phyloP scores from a whole-genome alignment of 2,113 vertebrate species.

The Apus apus region DNA sequence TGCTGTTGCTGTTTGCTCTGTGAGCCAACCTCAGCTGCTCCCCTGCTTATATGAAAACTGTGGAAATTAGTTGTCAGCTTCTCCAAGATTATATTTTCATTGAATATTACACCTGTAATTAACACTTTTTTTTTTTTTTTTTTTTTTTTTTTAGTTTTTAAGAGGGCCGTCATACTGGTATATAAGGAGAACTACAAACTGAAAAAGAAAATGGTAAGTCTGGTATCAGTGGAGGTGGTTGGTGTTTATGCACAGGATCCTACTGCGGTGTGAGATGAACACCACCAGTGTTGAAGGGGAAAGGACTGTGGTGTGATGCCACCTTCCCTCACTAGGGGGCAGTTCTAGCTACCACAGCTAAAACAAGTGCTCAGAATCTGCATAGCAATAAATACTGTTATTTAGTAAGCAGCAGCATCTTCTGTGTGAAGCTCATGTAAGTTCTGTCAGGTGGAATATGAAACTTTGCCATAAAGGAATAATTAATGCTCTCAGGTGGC shows the following conservation, averaged over 20 bases:
- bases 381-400: background rate
- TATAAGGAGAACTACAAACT: conserved; percentile 94
- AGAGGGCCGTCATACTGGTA: conserved; percentile 94
- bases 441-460: background rate
- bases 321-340: background rate
- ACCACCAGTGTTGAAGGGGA: fast-evolving
- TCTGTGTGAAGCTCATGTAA: background rate
- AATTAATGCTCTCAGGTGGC: background rate
- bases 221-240: background rate
- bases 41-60: background rate
- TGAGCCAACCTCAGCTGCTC: background rate
- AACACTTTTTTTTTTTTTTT: conserved; percentile 19
- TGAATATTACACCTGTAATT: background rate
- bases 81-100: background rate
- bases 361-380: background rate
- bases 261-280: background rate
- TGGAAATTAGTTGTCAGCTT: background rate
- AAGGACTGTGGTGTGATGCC: background rate
- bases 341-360: background rate
- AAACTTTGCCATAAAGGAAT: background rate
- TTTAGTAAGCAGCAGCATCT: background rate
- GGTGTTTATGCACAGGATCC: background rate
- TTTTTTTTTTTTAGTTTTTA: conserved; percentile 85
- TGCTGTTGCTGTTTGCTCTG: background rate
- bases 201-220: conserved; percentile 93